These are phyloP conservation scores for Sander vitreus DNA, from an alignment of 2,113 vertebrate species.

Conservation along the genomic window DNA sequence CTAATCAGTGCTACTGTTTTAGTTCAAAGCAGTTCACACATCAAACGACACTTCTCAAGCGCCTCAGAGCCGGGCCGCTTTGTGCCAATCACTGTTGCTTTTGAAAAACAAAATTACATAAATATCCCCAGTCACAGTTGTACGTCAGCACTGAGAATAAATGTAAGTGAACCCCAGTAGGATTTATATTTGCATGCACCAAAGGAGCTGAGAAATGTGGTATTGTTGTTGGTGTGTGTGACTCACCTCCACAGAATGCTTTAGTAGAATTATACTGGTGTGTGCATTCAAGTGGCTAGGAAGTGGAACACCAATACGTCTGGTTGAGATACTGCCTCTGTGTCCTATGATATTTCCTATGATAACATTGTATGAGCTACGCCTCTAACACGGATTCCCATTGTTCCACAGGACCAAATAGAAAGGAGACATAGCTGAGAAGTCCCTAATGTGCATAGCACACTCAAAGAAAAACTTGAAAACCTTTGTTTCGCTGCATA, in stretches of 20 bases:
- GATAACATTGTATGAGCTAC: slow-evolving; percentile 28
- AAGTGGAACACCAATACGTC: slow-evolving; percentile 17
- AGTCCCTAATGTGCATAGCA: not conserved
- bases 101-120: slow-evolving; percentile 2
- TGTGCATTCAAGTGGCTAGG: slow-evolving; percentile 7
- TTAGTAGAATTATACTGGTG: not conserved
- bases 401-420: slow-evolving; percentile 32
- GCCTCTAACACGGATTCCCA: slow-evolving; percentile 3
- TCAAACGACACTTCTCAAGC: slow-evolving; percentile 17
- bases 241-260: slow-evolving; percentile 40
- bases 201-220: slow-evolving; percentile 28
- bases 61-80: not conserved
- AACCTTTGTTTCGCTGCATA: slow-evolving; percentile 17
- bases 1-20: slow-evolving; percentile 18
- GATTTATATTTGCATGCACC: slow-evolving; percentile 17
- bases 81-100: not conserved
- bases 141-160: slow-evolving; percentile 21
- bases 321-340: slow-evolving; percentile 18
- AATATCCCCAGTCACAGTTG: slow-evolving; percentile 1
- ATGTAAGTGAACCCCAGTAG: not conserved
- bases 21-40: slow-evolving; percentile 25
- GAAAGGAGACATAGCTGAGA: slow-evolving; percentile 9
- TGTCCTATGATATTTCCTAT: slow-evolving; percentile 35
- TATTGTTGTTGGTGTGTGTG: slow-evolving; percentile 31
- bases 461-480: slow-evolving; percentile 37